These are phyloP conservation scores for Rhagophthalmus giganteus DNA, from an alignment of 2,888 invertebrate species.

Conservation along the genomic window DNA sequence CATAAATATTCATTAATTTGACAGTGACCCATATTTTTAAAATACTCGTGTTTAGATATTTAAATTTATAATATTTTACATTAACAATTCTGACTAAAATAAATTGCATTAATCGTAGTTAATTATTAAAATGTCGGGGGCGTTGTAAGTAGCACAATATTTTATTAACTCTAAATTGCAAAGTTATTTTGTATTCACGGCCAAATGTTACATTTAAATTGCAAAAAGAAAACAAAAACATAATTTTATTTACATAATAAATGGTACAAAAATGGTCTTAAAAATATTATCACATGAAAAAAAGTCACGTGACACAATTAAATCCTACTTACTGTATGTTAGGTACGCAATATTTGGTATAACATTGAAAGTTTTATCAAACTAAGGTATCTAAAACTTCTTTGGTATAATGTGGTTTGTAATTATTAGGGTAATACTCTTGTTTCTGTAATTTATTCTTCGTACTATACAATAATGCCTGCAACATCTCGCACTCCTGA, in stretches of 20 bases:
- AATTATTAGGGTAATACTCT: slow-evolving; percentile 32
- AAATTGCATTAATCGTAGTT: too few species aligned
- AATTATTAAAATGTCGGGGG: too few species aligned
- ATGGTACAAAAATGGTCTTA: slow-evolving; percentile 14
- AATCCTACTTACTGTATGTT: slow-evolving; percentile 38
- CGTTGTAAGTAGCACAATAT: not conserved
- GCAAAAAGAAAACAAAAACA: slow-evolving; percentile 25
- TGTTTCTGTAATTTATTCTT: slow-evolving; percentile 37
- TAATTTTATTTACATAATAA: slow-evolving; percentile 34
- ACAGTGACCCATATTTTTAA: too few species aligned
- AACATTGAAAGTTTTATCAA: slow-evolving; percentile 44
- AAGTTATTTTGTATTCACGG: not conserved
- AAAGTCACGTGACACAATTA: slow-evolving; percentile 21
- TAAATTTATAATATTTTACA: too few species aligned
- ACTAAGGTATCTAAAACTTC: slow-evolving; percentile 57
- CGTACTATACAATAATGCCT: slow-evolving; percentile 50
- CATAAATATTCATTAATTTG: too few species aligned
- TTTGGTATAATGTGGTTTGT: slow-evolving; percentile 52
- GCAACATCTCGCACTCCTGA: slow-evolving; percentile 53
- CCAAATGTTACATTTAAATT: not conserved
- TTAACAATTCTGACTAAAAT: too few species aligned
- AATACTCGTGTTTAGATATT: too few species aligned
- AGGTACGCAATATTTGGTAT: slow-evolving; percentile 57
- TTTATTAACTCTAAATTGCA: not conserved
- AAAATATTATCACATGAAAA: slow-evolving; percentile 21